Percentiles rank a stretch among this genome's conserved stretches.
These are phyloP conservation scores for Eupithecia dodoneata DNA, from an alignment of 2,888 invertebrate species.

Conservation along the genomic window DNA sequence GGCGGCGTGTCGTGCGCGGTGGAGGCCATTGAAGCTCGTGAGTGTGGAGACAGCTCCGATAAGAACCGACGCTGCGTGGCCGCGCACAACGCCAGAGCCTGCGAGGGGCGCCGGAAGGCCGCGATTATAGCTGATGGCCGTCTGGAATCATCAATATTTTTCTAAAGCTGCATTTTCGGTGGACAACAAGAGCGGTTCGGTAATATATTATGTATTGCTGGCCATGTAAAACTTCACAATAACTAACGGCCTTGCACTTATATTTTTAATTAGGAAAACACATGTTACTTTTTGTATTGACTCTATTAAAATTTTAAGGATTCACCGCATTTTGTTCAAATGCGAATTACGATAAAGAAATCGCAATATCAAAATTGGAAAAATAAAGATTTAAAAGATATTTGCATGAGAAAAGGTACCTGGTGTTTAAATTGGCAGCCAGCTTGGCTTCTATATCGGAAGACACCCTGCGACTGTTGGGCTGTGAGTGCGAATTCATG, in stretches of 20 bases:
- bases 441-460: conserved; percentile 72
- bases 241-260: not conserved
- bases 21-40: conserved; percentile 72
- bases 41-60: conserved; percentile 72
- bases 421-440: conserved; percentile 77
- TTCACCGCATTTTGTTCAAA: not conserved
- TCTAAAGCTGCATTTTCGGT: not conserved
- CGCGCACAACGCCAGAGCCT: conserved; percentile 84
- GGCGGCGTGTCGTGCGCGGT: conserved; percentile 68
- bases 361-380: not conserved
- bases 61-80: conserved; percentile 78
- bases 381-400: not conserved
- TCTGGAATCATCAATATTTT: conserved; percentile 55
- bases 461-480: conserved; percentile 76
- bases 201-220: not conserved
- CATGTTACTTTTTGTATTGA: not conserved
- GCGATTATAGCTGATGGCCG: conserved; percentile 86
- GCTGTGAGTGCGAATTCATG: conserved; percentile 67
- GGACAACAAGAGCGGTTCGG: not conserved
- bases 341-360: not conserved
- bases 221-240: not conserved
- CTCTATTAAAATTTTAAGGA: not conserved
- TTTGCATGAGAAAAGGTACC: conserved; percentile 49
- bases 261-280: not conserved
- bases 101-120: conserved; percentile 85